Conservation (phyloP, 2,888 invertebrate genomes). For the Mycalesis mineus region DNA sequence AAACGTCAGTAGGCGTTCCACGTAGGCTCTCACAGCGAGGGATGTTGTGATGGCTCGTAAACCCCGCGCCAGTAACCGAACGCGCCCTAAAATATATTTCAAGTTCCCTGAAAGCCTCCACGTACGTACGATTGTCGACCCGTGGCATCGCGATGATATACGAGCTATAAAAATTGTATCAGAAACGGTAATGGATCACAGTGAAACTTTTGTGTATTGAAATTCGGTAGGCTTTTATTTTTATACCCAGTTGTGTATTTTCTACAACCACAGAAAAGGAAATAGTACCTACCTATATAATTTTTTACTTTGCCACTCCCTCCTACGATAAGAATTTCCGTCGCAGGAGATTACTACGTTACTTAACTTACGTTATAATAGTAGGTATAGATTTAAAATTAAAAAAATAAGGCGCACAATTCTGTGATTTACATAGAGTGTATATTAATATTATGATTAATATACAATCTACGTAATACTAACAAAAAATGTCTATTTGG, state of each 20-base stretch:
- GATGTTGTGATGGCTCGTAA: slow-evolving; percentile 7
- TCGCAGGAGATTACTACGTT: no score
- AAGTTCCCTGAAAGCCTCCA: slow-evolving; percentile 1
- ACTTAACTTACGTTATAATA: no score
- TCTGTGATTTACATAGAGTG: no score
- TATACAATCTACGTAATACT: no score
- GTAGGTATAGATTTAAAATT: no score
- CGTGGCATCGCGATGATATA: background rate
- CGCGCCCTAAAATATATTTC: slow-evolving; percentile 1
- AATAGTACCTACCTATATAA: background rate
- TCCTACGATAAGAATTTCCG: no score
- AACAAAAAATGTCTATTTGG: no score
- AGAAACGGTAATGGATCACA: slow-evolving; percentile 1
- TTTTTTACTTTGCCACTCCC: no score
- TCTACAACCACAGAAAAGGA: background rate
- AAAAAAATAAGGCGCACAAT: no score
- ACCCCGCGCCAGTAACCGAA: background rate
- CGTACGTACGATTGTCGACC: slow-evolving; percentile 1
- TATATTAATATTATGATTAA: no score
- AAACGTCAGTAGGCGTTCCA: slow-evolving; percentile 1
- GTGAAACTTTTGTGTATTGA: background rate
- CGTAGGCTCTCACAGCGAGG: slow-evolving; percentile 9
- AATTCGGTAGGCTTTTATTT: slow-evolving; percentile 1
- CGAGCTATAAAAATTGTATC: background rate
- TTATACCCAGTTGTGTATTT: background rate